Percentiles rank a stretch among this genome's conserved stretches.
phyloP scores from a whole-genome alignment of 2,888 invertebrate genomes.

The Stramonita haemastoma region DNA sequence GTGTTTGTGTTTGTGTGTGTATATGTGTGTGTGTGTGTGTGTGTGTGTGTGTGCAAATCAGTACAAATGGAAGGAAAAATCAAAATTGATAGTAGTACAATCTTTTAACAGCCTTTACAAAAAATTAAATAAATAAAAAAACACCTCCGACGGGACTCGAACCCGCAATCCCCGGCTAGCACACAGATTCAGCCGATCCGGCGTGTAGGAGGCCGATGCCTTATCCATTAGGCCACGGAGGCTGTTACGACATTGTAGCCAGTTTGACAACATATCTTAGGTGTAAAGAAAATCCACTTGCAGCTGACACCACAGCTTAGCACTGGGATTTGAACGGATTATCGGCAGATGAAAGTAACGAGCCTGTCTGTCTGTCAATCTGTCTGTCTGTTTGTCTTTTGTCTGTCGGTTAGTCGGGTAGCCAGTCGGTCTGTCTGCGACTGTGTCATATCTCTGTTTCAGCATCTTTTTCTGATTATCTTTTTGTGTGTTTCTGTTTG shows the following conservation, averaged over 20 bases:
- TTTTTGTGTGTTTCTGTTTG: not conserved
- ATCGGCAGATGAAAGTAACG: too few species aligned
- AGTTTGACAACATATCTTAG: too few species aligned
- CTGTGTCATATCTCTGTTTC: too few species aligned
- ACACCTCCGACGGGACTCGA: constrained; percentile 74
- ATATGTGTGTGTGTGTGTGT: not conserved
- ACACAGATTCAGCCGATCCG: constrained; percentile 33
- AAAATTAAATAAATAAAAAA: constrained; percentile 39
- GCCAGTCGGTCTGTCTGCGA: not conserved
- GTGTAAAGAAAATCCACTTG: too few species aligned
- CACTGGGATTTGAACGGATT: too few species aligned
- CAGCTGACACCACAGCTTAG: too few species aligned
- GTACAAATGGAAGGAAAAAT: not conserved
- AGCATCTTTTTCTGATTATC: too few species aligned
- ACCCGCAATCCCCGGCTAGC: constrained; percentile 74
- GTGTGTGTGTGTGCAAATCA: not conserved
- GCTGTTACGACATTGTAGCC: constrained; percentile 35
- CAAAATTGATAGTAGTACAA: not conserved
- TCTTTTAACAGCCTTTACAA: too few species aligned
- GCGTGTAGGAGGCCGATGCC: constrained; percentile 70
- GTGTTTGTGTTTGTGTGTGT: too few species aligned
- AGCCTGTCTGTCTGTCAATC: not conserved
- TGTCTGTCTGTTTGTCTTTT: not conserved
- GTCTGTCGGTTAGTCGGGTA: not conserved
- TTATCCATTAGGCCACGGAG: constrained; percentile 72